These are phyloP conservation scores for Dicerorhinus sumatrensis DNA, from an alignment of 2,113 vertebrate genomes.

Conservation along the genomic window DNA sequence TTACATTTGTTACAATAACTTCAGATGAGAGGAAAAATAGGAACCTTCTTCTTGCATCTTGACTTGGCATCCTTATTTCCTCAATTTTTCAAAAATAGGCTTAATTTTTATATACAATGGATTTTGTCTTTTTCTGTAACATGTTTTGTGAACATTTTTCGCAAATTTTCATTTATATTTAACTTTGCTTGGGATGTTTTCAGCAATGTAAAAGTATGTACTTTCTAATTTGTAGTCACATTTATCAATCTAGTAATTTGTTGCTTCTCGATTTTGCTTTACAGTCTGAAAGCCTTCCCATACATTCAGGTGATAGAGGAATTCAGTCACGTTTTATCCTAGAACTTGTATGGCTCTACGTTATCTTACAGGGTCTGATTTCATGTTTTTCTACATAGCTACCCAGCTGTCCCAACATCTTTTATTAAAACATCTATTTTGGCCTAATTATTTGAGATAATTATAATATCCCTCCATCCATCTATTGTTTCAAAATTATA, in stretches of 20 bases:
- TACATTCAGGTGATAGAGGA: background rate
- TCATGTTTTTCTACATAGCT: background rate
- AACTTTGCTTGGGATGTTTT: background rate
- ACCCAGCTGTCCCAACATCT: background rate
- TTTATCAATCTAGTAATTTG: background rate
- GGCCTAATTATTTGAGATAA: background rate
- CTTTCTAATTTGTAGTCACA: background rate
- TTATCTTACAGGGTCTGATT: background rate
- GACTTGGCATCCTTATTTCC: background rate
- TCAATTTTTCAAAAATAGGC: background rate
- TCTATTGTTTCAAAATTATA: slow-evolving; percentile 3
- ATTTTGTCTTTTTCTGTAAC: background rate
- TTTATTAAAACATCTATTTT: slow-evolving; percentile 15
- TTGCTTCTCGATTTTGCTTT: background rate
- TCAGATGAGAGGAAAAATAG: background rate
- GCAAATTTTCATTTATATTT: background rate
- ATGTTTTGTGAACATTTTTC: background rate
- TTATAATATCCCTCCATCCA: background rate
- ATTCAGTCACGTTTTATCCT: background rate
- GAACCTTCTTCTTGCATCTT: background rate
- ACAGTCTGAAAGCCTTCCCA: background rate
- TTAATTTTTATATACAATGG: background rate
- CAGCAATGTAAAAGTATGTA: background rate
- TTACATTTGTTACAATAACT: background rate
- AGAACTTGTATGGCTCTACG: background rate